Conservation (phyloP, 1,140 invertebrate species). For the Heliconius himera region DNA sequence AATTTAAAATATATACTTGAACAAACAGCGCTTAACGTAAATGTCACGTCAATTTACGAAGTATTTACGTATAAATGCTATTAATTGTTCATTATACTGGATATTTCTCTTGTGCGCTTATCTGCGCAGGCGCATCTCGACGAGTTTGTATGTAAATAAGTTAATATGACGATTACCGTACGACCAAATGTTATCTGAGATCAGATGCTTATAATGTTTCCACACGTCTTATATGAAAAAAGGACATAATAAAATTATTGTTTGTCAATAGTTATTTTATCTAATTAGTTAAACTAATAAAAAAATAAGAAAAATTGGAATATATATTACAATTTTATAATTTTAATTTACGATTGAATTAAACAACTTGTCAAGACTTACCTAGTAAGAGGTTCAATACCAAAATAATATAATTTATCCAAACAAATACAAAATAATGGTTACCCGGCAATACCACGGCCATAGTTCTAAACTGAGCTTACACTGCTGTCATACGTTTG, state of each 20-base stretch:
- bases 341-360: not conserved
- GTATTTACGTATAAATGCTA: conserved; percentile 27
- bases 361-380: not conserved
- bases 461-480: not conserved
- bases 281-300: too few relatives aligned
- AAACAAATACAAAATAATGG: not conserved
- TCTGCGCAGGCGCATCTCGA: conserved; percentile 36
- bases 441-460: not conserved
- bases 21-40: conserved; percentile 21
- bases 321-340: not conserved
- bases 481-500: not conserved
- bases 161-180: conserved; percentile 43
- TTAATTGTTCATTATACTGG: conserved; percentile 48
- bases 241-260: not conserved
- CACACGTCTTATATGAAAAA: not conserved
- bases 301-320: not conserved
- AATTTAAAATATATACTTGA: not conserved
- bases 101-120: conserved; percentile 44
- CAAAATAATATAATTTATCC: not conserved
- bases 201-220: conserved; percentile 20
- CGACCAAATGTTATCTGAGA: conserved; percentile 44
- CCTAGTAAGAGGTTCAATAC: not conserved
- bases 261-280: too few relatives aligned
- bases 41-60: conserved; percentile 29
- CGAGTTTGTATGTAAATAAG: conserved; percentile 50